Evolutionary conservation across 1,140 invertebrate genomes (phyloP).

Genomic region (Aphaenogaster rudis): DNA sequence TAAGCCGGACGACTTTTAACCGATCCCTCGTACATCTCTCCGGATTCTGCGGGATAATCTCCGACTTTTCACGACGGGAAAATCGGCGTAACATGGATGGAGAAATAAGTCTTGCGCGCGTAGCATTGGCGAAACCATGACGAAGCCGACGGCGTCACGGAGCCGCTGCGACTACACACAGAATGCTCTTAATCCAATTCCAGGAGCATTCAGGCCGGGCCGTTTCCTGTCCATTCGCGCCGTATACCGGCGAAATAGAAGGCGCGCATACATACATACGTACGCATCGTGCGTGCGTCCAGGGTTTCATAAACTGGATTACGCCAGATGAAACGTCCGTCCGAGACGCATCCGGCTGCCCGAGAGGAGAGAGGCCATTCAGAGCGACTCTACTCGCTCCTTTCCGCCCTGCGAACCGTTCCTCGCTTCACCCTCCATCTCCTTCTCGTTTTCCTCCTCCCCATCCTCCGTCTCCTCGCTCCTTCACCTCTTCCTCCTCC

Average conservation of each 20-base stretch:
- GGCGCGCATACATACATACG: constrained; percentile 62
- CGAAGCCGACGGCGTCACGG: constrained; percentile 52
- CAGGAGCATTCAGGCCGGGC: constrained; percentile 78
- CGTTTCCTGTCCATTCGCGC: constrained; percentile 83
- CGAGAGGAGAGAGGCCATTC: constrained; percentile 80
- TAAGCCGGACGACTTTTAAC: constrained; percentile 55
- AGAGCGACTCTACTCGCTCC: constrained; percentile 70
- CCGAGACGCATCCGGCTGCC: constrained; percentile 82
- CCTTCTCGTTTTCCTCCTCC: not conserved
- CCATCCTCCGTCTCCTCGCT: constrained; percentile 19
- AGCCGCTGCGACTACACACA: constrained; percentile 51
- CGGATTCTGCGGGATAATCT: constrained; percentile 52
- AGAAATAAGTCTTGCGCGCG: constrained; percentile 15
- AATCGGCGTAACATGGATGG: constrained; percentile 19
- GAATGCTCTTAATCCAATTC: constrained; percentile 80
- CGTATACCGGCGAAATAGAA: constrained; percentile 75
- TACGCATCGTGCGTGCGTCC: constrained; percentile 52
- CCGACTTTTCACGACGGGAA: constrained; percentile 24
- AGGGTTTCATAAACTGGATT: constrained; percentile 84
- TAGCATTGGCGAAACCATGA: constrained; percentile 62
- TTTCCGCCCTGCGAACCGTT: constrained; percentile 52
- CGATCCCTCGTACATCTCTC: constrained; percentile 17
- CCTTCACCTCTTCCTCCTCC: constrained; percentile 70
- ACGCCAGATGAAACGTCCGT: constrained; percentile 79
- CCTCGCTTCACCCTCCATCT: constrained; percentile 23